Conservation (phyloP, 1,140 invertebrate genomes). For the Drosophila sucinea region DNA sequence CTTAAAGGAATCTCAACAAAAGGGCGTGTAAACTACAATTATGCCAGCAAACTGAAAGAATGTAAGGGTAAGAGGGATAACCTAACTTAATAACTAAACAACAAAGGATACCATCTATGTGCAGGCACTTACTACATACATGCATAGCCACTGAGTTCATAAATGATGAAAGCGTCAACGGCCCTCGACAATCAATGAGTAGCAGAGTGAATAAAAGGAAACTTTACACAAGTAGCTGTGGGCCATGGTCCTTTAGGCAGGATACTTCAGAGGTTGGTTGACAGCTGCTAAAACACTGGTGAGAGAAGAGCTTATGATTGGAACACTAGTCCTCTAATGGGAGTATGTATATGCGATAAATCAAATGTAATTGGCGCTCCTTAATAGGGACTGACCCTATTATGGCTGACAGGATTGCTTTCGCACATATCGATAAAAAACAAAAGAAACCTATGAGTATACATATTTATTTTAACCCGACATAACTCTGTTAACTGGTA, state of each 20-base stretch:
- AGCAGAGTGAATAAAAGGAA: background rate
- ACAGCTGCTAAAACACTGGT: constrained; percentile 6
- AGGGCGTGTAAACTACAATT: constrained; percentile 36
- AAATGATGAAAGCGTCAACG: constrained; percentile 30
- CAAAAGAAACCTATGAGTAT: background rate
- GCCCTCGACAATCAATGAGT: background rate
- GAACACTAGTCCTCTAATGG: background rate
- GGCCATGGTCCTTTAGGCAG: constrained; percentile 11
- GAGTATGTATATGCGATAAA: constrained; percentile 20
- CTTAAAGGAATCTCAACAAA: constrained; percentile 35
- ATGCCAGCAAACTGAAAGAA: constrained; percentile 4
- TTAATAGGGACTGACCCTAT: constrained; percentile 12
- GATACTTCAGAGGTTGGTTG: background rate
- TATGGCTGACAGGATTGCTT: background rate
- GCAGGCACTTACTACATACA: background rate
- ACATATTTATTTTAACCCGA: too few relatives aligned
- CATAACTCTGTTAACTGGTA: too few relatives aligned
- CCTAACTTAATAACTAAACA: constrained; percentile 38
- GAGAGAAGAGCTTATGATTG: constrained; percentile 4
- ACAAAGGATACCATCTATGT: constrained; percentile 4
- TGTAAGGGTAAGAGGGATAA: constrained; percentile 21
- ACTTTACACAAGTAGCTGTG: constrained; percentile 16
- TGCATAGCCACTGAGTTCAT: constrained; percentile 17
- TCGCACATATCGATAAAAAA: background rate
- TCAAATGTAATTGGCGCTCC: constrained; percentile 26